Evolutionary conservation across 1,140 invertebrate species (phyloP), one percentile per base, ranked within the genome.

Genomic region (Microvelia longipes): DNA sequence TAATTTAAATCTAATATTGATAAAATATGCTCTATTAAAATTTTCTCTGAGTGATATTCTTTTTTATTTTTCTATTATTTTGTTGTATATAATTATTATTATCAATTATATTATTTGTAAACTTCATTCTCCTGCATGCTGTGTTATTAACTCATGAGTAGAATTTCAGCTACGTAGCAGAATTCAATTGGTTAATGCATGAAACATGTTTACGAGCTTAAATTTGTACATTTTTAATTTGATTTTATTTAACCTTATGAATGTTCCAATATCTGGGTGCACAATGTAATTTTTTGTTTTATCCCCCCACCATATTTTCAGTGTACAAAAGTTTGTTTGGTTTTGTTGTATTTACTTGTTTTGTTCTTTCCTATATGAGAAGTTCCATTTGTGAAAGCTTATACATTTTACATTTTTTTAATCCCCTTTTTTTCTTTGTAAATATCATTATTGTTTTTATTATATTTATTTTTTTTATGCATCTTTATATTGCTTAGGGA

Each of bases 391-490:
- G n/a, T 67, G 29, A 25, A 27, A n/a, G 29, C 69, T 66, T 14
- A 27, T 71, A 24, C 66, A 50, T 50, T n/a, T 50, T 50, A 50
- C 35, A 50, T 50, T 11, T 19, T 27, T 24, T 24, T 24, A 24
- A n/a, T 60, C n/a, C n/a, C 13, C 50, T n/a, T 13, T 13, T 13
- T 60, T n/a, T 60, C n/a, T 13, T 65, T 65, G n/a, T 27, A 27
- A 5, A 27, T 65, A 24, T 65, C 24, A 11, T 65, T 2, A 27
- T 65, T 65, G 19, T 25, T 61, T 68, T 60, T 25, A 19, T 24
- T 70, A 2, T 70, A 30, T 70, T 76, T 72, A 73, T 74, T 76
- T 74, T 83, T 81, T 82, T 50, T 50, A 50, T 50, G 5, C 35
- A 50, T 50, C 35, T 50, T n/a, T n/a, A n/a, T n/a, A 24, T 68